These are phyloP conservation scores for Stegastes partitus DNA, from an alignment of 2,113 vertebrate genomes.

Conservation along the genomic window DNA sequence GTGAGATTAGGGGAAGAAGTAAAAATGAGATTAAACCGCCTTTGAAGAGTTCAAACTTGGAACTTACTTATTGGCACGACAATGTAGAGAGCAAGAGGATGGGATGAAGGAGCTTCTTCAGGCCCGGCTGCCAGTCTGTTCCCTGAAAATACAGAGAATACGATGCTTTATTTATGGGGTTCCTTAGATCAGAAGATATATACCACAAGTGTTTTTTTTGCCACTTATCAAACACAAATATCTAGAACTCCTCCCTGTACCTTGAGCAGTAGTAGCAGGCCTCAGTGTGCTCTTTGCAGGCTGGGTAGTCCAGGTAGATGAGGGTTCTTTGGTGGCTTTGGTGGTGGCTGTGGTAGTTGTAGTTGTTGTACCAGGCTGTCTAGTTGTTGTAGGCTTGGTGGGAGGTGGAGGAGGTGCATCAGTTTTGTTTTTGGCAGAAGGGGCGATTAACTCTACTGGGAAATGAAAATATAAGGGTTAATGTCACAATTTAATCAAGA, in stretches of 20 bases:
- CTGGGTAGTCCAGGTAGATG: constrained; percentile 7
- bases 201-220: no score
- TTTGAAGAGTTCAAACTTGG: neutral
- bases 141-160: constrained; percentile 35
- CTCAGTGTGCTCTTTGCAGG: constrained; percentile 25
- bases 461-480: neutral
- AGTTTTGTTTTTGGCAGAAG: constrained; percentile 21
- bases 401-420: neutral
- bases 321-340: constrained; percentile 1
- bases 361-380: constrained; percentile 4
- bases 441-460: constrained; percentile 1
- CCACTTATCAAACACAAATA: no score
- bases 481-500: neutral
- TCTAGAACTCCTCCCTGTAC: constrained; percentile 49
- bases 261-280: constrained; percentile 42
- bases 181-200: neutral
- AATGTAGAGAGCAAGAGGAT: constrained; percentile 79
- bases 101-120: constrained; percentile 42
- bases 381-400: constrained; percentile 8
- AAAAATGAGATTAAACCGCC: neutral
- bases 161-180: neutral
- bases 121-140: constrained; percentile 44
- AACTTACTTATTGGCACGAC: constrained; percentile 88
- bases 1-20: neutral
- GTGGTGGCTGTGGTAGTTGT: constrained; percentile 17